phyloP scores from a whole-genome alignment of 2,888 invertebrate genomes.

The Meta bourneti region DNA sequence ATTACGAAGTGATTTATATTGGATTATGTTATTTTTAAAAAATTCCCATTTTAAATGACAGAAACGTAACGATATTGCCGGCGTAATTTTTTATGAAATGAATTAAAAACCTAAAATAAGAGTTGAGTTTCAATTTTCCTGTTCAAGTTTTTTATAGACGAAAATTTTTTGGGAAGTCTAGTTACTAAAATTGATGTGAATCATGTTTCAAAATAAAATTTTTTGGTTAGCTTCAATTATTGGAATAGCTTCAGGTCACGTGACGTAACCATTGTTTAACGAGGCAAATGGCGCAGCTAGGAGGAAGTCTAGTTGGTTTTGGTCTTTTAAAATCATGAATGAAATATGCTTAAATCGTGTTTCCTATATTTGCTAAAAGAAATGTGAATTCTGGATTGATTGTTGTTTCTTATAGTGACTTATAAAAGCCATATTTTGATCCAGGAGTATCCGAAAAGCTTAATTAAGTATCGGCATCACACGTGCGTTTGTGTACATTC shows the following conservation, averaged over 20 bases:
- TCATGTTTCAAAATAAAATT: background rate
- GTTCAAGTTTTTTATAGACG: too few species aligned
- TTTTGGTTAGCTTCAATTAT: slow-evolving; percentile 29
- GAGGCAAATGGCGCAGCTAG: slow-evolving; percentile 76
- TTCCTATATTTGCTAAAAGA: slow-evolving; percentile 7
- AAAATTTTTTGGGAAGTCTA: too few species aligned
- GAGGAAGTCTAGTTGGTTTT: slow-evolving; percentile 59
- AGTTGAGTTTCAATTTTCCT: too few species aligned
- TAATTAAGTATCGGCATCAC: slow-evolving; percentile 67
- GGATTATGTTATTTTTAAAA: slow-evolving; percentile 1
- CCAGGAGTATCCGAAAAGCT: slow-evolving; percentile 14
- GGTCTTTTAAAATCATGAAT: slow-evolving; percentile 72
- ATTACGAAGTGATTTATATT: background rate
- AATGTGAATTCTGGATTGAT: slow-evolving; percentile 23
- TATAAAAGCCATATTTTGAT: background rate
- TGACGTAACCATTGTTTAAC: slow-evolving; percentile 74
- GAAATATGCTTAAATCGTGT: slow-evolving; percentile 37
- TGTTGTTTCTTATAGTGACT: background rate
- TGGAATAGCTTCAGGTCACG: slow-evolving; percentile 71
- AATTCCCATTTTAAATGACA: background rate
- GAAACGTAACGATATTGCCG: background rate
- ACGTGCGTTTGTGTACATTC: slow-evolving; percentile 76
- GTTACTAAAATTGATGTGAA: too few species aligned
- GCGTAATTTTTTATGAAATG: background rate
- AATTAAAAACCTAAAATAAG: background rate